phyloP scores from a whole-genome alignment of 2,113 vertebrate genomes.

The Xyliphius kryptos region DNA sequence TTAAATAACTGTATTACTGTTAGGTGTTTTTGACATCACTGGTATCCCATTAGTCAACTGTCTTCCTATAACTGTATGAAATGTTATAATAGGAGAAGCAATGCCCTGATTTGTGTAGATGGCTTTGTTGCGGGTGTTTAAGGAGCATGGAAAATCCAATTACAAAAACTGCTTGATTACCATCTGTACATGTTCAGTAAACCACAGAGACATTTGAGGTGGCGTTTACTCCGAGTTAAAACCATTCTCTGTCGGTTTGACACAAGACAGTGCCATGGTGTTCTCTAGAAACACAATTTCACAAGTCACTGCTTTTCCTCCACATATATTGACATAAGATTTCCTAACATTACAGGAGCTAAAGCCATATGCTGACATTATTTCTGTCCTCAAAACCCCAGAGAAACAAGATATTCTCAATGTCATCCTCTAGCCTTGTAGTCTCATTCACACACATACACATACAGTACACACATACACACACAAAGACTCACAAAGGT shows the following conservation, averaged over 20 bases:
- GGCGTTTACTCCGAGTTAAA: too few species aligned
- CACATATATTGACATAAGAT: constrained; percentile 37
- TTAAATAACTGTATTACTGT: too few species aligned
- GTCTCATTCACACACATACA: neutral
- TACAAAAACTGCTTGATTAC: too few species aligned
- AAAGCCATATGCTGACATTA: constrained; percentile 30
- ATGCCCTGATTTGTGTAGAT: too few species aligned
- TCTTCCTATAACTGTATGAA: too few species aligned
- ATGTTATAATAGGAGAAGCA: too few species aligned
- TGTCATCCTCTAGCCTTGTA: neutral
- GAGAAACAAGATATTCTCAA: constrained; percentile 38
- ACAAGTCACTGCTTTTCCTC: constrained; percentile 29
- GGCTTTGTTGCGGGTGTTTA: too few species aligned
- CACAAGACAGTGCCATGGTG: constrained; percentile 31
- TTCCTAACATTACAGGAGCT: constrained; percentile 34
- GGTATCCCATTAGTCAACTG: too few species aligned
- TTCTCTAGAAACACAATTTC: constrained; percentile 34
- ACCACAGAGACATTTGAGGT: neutral
- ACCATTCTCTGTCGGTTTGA: too few species aligned
- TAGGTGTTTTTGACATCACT: too few species aligned
- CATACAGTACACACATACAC: constrained; percentile 22
- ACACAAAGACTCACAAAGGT: constrained; percentile 35
- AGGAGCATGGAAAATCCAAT: too few species aligned
- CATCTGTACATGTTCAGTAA: constrained; percentile 8
- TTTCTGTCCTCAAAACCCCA: constrained; percentile 15